A percentile compares a stretch with the other conserved stretches of the same genome.
These are phyloP conservation scores for Thalassophryne amazonica DNA, from an alignment of 2,797 vertebrate species.

Conservation along the genomic window DNA sequence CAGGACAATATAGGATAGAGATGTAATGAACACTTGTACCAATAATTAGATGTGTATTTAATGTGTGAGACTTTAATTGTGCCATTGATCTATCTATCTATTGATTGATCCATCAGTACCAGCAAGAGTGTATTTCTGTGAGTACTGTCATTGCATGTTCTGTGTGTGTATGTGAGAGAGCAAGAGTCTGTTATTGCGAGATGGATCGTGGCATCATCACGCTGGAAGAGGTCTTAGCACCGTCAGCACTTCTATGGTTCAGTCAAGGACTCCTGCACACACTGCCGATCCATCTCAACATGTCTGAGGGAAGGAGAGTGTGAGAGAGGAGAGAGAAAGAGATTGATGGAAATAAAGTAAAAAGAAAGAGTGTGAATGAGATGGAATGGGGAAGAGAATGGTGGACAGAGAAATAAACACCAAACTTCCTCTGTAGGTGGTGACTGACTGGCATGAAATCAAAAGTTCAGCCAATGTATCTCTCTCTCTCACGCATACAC, in stretches of 20 bases:
- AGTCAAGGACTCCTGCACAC: slow-evolving; percentile 76
- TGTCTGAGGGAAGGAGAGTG: slow-evolving; percentile 20
- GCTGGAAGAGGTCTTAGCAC: slow-evolving; percentile 59
- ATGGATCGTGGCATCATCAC: slow-evolving; percentile 72
- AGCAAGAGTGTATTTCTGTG: too few species aligned
- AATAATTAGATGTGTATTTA: too few species aligned
- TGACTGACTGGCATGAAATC: too few species aligned
- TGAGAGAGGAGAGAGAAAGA: slow-evolving; percentile 5
- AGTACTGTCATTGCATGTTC: too few species aligned
- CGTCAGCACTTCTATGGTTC: slow-evolving; percentile 79
- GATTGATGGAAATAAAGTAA: slow-evolving; percentile 9
- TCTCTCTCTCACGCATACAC: too few species aligned
- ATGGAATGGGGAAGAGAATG: slow-evolving; percentile 10
- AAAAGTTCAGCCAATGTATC: too few species aligned
- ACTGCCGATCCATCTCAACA: slow-evolving; percentile 61
- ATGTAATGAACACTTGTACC: too few species aligned
- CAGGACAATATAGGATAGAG: too few species aligned
- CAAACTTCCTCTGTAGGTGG: slow-evolving; percentile 17
- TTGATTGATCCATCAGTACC: too few species aligned
- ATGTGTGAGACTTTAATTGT: too few species aligned
- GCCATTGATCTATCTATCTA: too few species aligned
- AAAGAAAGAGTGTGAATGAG: slow-evolving; percentile 14
- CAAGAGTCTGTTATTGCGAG: slow-evolving; percentile 45
- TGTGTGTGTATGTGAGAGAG: not conserved
- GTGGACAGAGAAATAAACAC: slow-evolving; percentile 15